phyloP scores from a whole-genome alignment of 2,797 vertebrate species.

The Remorina albescens region DNA sequence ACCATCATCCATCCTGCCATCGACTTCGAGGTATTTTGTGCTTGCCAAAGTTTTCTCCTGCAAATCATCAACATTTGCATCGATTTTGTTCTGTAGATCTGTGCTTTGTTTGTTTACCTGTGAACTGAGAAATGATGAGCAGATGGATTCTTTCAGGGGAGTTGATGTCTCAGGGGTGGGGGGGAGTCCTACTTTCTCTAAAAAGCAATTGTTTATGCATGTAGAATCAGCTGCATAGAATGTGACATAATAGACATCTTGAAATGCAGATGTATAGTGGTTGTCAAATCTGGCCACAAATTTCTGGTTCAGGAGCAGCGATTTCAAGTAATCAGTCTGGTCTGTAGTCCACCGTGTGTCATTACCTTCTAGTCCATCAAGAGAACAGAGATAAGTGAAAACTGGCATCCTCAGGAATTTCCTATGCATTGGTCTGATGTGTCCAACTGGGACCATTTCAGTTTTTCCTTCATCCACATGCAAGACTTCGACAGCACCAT shows the following conservation, averaged over 20 bases:
- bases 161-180: background rate
- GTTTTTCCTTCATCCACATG: slow-evolving; percentile 90
- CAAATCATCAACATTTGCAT: background rate
- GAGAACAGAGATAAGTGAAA: slow-evolving; percentile 87
- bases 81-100: slow-evolving; percentile 18
- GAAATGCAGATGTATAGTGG: slow-evolving; percentile 73
- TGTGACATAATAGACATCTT: slow-evolving; percentile 85
- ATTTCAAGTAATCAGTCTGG: slow-evolving; percentile 83
- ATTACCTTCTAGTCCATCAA: slow-evolving; percentile 83
- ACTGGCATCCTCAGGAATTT: slow-evolving; percentile 91
- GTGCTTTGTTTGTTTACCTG: background rate
- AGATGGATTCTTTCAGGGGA: slow-evolving; percentile 2
- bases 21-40: slow-evolving; percentile 12
- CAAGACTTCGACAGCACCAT: slow-evolving; percentile 82
- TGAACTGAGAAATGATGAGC: slow-evolving; percentile 9
- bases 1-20: slow-evolving; percentile 28
- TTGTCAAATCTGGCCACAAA: slow-evolving; percentile 83
- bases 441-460: slow-evolving; percentile 81
- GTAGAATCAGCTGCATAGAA: slow-evolving; percentile 80
- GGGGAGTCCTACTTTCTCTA: slow-evolving; percentile 48
- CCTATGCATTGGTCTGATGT: slow-evolving; percentile 80
- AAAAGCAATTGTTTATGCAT: slow-evolving; percentile 85
- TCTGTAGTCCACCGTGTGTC: slow-evolving; percentile 80
- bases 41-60: slow-evolving; percentile 5
- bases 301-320: slow-evolving; percentile 79